phyloP scores from a whole-genome alignment of 2,797 vertebrate species.

The Syndactyla subalaris region DNA sequence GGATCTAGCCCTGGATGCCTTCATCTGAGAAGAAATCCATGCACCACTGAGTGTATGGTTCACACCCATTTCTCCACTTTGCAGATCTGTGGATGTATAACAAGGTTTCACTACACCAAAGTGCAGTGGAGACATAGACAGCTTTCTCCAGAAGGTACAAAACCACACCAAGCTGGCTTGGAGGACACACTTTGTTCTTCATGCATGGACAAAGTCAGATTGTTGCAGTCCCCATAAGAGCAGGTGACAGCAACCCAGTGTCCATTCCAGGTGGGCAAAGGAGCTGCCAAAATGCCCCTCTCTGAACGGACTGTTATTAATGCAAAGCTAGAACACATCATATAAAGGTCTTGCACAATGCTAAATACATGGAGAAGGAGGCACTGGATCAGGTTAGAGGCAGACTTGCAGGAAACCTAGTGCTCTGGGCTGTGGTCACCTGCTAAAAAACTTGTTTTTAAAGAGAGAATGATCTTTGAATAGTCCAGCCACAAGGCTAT shows the following conservation, averaged over 20 bases:
- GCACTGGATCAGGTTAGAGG: not conserved
- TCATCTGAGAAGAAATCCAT: not conserved
- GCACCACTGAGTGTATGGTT: not conserved
- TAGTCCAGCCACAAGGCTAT: not conserved
- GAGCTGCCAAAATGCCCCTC: not conserved
- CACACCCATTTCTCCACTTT: not conserved
- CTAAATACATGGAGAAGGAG: not conserved
- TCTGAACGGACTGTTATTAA: not conserved
- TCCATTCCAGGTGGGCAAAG: not conserved
- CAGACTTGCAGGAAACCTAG: not conserved
- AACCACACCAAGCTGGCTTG: not conserved
- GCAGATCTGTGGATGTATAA: not conserved
- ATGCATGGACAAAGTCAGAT: not conserved
- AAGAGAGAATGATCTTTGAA: not conserved
- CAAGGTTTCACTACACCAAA: not conserved
- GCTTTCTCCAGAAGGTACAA: not conserved
- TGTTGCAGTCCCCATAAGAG: fast-evolving
- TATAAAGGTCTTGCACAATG: not conserved
- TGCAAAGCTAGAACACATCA: not conserved
- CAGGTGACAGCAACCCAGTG: not conserved
- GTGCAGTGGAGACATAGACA: not conserved
- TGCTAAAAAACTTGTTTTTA: not conserved
- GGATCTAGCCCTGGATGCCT: not conserved
- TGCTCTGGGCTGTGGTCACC: not conserved
- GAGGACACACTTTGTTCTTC: not conserved